phyloP scores from a whole-genome alignment of 2,113 vertebrate genomes.

The Poeciliopsis retropinna region DNA sequence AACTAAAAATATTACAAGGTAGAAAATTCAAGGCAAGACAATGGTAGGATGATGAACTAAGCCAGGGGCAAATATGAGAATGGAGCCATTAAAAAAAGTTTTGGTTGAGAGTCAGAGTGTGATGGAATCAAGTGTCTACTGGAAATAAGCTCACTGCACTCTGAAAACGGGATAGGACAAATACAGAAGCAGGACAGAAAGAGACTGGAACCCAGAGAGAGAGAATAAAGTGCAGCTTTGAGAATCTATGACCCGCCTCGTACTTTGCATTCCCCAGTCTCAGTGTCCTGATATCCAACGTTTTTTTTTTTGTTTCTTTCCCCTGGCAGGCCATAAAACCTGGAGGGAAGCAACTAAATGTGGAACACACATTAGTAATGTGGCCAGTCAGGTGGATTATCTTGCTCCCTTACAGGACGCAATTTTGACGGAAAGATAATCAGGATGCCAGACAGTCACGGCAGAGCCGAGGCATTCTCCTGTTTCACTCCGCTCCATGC shows the following conservation, averaged over 20 bases:
- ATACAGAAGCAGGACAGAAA: conserved; percentile 24
- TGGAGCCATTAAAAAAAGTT: conserved; percentile 45
- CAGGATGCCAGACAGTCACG: conserved; percentile 55
- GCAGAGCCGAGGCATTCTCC: conserved; percentile 38
- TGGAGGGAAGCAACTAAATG: conserved; percentile 25
- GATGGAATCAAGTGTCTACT: conserved; percentile 44
- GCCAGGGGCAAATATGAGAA: conserved; percentile 22
- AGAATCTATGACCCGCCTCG: conserved; percentile 64
- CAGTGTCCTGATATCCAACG: conserved; percentile 57
- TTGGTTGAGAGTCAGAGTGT: conserved; percentile 34
- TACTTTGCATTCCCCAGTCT: conserved; percentile 57
- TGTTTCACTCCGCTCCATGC: conserved; percentile 48
- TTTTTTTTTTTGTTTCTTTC: conserved; percentile 22
- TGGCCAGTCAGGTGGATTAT: conserved; percentile 40
- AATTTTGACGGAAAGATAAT: conserved; percentile 43
- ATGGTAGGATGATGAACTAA: conserved; percentile 7
- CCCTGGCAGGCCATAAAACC: conserved; percentile 13
- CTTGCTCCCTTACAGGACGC: conserved; percentile 11
- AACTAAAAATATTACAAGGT: background rate
- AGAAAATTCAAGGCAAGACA: conserved; percentile 10
- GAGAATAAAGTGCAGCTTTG: background rate
- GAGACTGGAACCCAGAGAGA: background rate
- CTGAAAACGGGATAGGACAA: conserved; percentile 33
- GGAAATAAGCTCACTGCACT: conserved; percentile 43
- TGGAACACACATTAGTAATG: conserved; percentile 12